phyloP scores from a whole-genome alignment of 2,113 vertebrate genomes.

The Mus musculus region GRCm39 chr6:89396501-89397000 shows the following conservation, averaged over 20 bases:
- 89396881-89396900: background rate
- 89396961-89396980: background rate
- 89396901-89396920: background rate
- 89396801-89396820: conserved; percentile 85
- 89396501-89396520: background rate
- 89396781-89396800: conserved; percentile 93
- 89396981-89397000: background rate
- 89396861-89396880: background rate
- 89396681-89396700: conserved; percentile 48
- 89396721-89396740: conserved; percentile 90
- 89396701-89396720: conserved; percentile 66
- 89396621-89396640: conserved; percentile 49
- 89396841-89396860: background rate
- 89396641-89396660: conserved; percentile 42
- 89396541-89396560: background rate
- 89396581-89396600: background rate
- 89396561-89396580: conserved; percentile 38
- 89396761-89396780: conserved; percentile 91
- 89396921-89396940: background rate
- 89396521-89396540: background rate
- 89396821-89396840: conserved; percentile 38
- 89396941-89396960: background rate
- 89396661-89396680: conserved; percentile 8
- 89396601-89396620: conserved; percentile 45
- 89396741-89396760: conserved; percentile 91